Conservation (phyloP, 2,113 vertebrate species). For the Siniperca chuatsi region DNA sequence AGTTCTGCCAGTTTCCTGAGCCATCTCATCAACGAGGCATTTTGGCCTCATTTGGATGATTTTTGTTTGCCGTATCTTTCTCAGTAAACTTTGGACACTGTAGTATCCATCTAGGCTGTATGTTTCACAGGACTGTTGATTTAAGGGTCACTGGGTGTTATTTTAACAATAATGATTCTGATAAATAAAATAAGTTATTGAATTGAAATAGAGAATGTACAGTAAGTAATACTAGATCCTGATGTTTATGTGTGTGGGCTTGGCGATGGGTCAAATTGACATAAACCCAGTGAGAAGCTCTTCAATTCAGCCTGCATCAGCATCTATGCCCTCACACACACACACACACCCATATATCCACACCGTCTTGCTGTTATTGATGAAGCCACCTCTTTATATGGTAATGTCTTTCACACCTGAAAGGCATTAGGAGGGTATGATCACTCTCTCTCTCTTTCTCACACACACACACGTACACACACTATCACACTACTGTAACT, state of each 20-base stretch:
- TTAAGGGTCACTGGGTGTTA: background rate
- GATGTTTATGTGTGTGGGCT: background rate
- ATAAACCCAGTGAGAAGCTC: constrained; percentile 60
- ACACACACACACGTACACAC: background rate
- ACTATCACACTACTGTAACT: constrained; percentile 11
- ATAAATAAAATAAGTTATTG: background rate
- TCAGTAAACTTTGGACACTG: background rate
- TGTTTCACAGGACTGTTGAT: background rate
- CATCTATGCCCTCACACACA: constrained; percentile 61
- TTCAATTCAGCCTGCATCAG: constrained; percentile 74
- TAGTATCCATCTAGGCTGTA: background rate
- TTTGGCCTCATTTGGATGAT: background rate
- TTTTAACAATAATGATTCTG: background rate
- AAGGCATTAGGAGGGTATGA: constrained; percentile 77
- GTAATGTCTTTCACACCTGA: constrained; percentile 84
- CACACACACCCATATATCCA: constrained; percentile 59
- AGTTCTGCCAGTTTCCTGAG: constrained; percentile 1
- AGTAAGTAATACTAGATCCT: constrained; percentile 4
- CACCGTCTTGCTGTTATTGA: constrained; percentile 76
- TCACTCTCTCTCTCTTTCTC: constrained; percentile 37
- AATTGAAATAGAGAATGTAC: background rate
- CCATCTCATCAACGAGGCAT: background rate
- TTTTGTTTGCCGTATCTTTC: background rate
- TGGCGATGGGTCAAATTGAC: constrained; percentile 32
- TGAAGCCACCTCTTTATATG: constrained; percentile 85